These are phyloP conservation scores for Corticium candelabrum DNA, from an alignment of 37 sponge, comb jelly and placozoan species.

Conservation along the genomic window DNA sequence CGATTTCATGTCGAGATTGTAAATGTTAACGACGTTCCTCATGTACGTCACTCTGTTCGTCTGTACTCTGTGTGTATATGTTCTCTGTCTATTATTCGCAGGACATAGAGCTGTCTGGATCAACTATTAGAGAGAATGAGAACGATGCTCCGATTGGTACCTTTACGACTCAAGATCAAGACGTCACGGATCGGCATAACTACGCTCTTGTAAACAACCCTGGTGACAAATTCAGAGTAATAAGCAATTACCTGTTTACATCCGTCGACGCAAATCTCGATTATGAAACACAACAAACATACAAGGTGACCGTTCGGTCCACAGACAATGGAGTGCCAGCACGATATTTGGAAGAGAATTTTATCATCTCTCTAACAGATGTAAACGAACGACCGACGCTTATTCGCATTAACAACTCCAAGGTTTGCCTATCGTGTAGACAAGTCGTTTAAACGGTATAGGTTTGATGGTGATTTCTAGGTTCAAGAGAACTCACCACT, in stretches of 20 bases:
- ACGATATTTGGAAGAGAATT: neutral
- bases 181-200: neutral
- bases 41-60: too few species aligned
- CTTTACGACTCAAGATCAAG: neutral
- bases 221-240: neutral
- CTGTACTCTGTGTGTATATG: too few species aligned
- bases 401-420: neutral
- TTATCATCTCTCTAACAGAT: neutral
- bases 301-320: neutral
- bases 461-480: neutral
- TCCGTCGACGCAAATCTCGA: neutral
- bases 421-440: neutral
- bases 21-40: neutral
- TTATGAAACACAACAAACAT: neutral
- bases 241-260: neutral
- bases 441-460: neutral
- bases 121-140: neutral
- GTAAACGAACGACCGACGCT: neutral
- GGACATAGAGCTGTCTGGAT: neutral
- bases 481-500: neutral
- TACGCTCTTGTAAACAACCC: neutral
- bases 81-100: too few species aligned
- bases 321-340: slow-evolving; percentile 6
- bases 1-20: neutral
- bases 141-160: neutral